phyloP scores from a whole-genome alignment of 2,113 vertebrate species.

The Oreocharis arfaki region DNA sequence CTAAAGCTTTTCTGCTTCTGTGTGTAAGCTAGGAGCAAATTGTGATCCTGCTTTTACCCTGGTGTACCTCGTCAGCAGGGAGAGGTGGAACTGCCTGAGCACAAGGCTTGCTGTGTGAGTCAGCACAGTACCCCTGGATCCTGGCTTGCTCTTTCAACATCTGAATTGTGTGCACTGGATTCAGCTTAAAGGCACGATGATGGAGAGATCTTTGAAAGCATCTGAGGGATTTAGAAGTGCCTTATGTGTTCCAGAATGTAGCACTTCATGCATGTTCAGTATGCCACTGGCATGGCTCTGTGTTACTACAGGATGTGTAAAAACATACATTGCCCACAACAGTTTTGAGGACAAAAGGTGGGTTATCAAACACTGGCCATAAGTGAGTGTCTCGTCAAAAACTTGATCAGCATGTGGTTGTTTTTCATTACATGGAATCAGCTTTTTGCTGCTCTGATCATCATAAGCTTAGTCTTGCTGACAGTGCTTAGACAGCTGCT shows the following conservation, averaged over 20 bases:
- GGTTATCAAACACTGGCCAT: background rate
- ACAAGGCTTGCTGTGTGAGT: background rate
- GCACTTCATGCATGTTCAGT: background rate
- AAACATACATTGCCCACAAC: background rate
- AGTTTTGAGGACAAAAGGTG: background rate
- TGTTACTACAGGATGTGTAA: background rate
- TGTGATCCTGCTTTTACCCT: background rate
- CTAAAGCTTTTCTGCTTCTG: background rate
- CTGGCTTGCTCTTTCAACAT: background rate
- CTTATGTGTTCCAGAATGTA: background rate
- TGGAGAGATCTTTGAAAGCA: background rate
- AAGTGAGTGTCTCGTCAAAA: background rate
- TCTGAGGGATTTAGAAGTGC: background rate
- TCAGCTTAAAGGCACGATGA: background rate
- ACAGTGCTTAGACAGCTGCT: background rate
- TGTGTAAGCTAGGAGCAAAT: background rate
- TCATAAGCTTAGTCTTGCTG: background rate
- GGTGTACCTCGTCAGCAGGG: background rate
- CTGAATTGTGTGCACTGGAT: background rate
- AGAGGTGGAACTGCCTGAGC: background rate
- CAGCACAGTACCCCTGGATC: background rate
- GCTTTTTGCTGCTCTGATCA: background rate
- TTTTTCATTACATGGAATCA: background rate
- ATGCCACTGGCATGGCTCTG: accelerated
- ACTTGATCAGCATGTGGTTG: accelerated